Conservation (phyloP, 2,797 vertebrate genomes). For the Nasua narica region DNA sequence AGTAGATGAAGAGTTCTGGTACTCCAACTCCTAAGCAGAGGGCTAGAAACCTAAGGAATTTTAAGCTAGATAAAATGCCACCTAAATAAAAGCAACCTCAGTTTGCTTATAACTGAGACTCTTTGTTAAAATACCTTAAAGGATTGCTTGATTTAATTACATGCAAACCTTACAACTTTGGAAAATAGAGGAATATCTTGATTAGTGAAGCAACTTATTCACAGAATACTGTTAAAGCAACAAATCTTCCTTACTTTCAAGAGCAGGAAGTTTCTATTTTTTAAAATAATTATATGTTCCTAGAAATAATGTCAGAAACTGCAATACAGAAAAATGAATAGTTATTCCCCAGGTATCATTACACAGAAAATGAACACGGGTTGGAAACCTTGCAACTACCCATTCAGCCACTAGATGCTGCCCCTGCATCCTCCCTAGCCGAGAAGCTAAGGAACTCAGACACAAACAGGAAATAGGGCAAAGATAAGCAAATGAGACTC, state of each 20-base stretch:
- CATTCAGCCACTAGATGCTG: background rate
- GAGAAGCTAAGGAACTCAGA: background rate
- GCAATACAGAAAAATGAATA: background rate
- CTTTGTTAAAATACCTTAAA: slow-evolving; percentile 20
- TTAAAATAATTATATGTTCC: background rate
- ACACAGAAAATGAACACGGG: background rate
- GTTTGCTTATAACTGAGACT: background rate
- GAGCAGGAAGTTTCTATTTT: background rate
- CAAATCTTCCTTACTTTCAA: background rate
- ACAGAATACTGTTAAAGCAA: background rate
- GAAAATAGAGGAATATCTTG: background rate
- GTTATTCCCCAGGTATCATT: background rate
- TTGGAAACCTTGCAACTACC: slow-evolving; percentile 1
- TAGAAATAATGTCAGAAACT: background rate
- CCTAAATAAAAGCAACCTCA: background rate
- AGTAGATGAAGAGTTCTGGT: background rate
- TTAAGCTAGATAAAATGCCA: slow-evolving; percentile 12
- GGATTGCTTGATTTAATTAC: background rate
- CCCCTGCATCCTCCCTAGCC: background rate
- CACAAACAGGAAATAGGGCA: background rate
- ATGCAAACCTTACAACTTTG: background rate
- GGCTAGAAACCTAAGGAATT: background rate
- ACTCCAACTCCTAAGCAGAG: background rate
- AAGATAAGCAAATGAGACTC: background rate
- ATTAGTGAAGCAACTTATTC: slow-evolving; percentile 14